These are phyloP conservation scores for Ferdinandea cuprea DNA, from an alignment of 2,888 invertebrate genomes.

Conservation along the genomic window DNA sequence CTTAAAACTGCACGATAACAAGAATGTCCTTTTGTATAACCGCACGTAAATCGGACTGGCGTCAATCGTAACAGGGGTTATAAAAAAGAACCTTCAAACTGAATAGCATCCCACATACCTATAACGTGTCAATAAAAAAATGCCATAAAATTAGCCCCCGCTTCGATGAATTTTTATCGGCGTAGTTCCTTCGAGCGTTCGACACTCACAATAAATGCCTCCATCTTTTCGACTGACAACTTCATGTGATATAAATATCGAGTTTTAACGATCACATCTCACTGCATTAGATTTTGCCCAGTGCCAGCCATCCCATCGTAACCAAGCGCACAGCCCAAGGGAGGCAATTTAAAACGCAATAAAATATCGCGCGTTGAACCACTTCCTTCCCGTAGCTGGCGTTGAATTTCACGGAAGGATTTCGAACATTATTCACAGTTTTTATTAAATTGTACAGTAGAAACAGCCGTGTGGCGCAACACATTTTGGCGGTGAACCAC, in stretches of 20 bases:
- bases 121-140: slow-evolving; percentile 71
- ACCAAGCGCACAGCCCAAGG: slow-evolving; percentile 26
- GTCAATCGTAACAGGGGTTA: slow-evolving; percentile 35
- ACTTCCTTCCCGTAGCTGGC: slow-evolving; percentile 26
- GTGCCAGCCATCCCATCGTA: no score
- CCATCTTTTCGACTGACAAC: slow-evolving; percentile 31
- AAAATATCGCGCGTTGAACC: slow-evolving; percentile 60
- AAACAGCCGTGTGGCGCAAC: slow-evolving; percentile 19
- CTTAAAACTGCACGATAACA: slow-evolving; percentile 70
- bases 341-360: slow-evolving; percentile 72
- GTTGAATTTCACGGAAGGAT: slow-evolving; percentile 30
- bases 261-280: slow-evolving; percentile 43
- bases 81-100: slow-evolving; percentile 44
- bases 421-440: slow-evolving; percentile 24
- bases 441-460: slow-evolving; percentile 31
- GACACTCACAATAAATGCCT: slow-evolving; percentile 42
- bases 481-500: slow-evolving; percentile 48
- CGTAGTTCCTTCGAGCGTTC: slow-evolving; percentile 32
- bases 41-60: slow-evolving; percentile 67
- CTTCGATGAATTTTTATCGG: slow-evolving; percentile 69
- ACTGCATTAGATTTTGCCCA: slow-evolving; percentile 7
- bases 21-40: slow-evolving; percentile 67
- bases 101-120: slow-evolving; percentile 31
- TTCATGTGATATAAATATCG: slow-evolving; percentile 33
- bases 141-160: slow-evolving; percentile 70